Base-by-base conservation (phyloP, 23 tunicate species). In the Diplosoma virens region DNA sequence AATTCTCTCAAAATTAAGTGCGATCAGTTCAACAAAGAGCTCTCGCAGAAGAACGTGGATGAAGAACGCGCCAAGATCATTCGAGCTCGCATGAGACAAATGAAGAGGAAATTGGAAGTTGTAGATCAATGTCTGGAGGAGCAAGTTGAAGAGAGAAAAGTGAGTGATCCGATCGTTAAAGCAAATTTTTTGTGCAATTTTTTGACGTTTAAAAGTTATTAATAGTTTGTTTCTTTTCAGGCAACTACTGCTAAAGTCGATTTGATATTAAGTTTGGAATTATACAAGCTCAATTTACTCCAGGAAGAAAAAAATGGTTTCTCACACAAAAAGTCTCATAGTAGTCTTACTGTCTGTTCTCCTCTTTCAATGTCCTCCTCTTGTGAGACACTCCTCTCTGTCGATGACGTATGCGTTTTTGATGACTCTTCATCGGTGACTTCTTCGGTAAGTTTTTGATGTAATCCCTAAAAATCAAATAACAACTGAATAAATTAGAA, bases 1-100 rank as follows among this genome's bases (percentile, higher is more conserved):
- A 82, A 82, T 48, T 82, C 87, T 6, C 55, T 82, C 16, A 82
- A 82, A 66, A 73, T 82, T 24, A 82, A 82, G 50, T 82, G 87
- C 55, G 81, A 74, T 33, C 87, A 82, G 41, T 82, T 82, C 75
- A 45, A 64, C 54, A 82, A 73, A 31, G 79, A 82, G 28, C 22
- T 79, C 66, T 28, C 47, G 18, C 34, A 31, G 7, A 33, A 30
- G n/a, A 17, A 54, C 56, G 23, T 78, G 50, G 81, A 73, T 53
- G 68, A 33, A 5, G 56, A 26, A 30, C 33, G 50, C 16, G 70
- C 72, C 6, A 71, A 71, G 30, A 37, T 61, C 1, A 66, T 82
- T 22, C 75, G 65, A 7, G 53, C 59, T 4, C 80, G 87, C 3
- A 34, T 82, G 18, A 37, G 54, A 17, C 66, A 82, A n/a, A 73